phyloP scores from a whole-genome alignment of 2,888 invertebrate species.

The Platycheirus rosarum region DNA sequence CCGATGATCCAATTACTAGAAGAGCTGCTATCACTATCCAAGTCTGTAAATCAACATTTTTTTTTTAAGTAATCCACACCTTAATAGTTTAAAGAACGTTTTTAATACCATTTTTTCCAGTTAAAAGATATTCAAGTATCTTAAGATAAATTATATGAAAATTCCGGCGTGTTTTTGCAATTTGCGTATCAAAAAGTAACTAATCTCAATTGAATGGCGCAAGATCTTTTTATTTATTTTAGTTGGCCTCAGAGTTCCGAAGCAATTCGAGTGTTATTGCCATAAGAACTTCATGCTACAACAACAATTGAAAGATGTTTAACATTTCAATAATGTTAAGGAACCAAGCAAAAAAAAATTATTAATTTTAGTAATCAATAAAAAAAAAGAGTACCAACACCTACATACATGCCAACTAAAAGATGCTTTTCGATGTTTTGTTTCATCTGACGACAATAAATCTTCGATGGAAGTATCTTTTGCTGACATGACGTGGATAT shows the following conservation, averaged over 20 bases:
- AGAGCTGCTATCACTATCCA: conserved; percentile 3
- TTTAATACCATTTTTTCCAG: conserved; percentile 33
- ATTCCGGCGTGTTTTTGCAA: conserved; percentile 28
- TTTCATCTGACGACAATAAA: conserved; percentile 6
- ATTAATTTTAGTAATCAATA: conserved; percentile 7
- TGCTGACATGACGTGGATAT: conserved; percentile 6
- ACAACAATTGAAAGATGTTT: conserved; percentile 20
- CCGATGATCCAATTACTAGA: conserved; percentile 7
- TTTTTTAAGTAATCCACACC: not conserved
- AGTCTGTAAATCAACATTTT: conserved; percentile 8
- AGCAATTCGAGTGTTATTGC: conserved; percentile 35
- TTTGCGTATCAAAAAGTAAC: conserved; percentile 54
- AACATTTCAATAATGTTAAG: conserved; percentile 20
- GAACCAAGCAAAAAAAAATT: not conserved
- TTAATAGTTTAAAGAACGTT: not conserved
- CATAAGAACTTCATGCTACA: not conserved
- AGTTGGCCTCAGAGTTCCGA: conserved; percentile 40
- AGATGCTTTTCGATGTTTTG: not conserved
- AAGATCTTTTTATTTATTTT: conserved; percentile 65
- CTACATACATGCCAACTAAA: not conserved
- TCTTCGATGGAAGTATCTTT: not conserved
- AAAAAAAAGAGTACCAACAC: not conserved
- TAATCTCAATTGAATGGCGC: conserved; percentile 51
- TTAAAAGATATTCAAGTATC: not conserved
- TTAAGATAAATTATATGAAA: no score